Evolutionary conservation across 2,797 vertebrate species (phyloP).

Genomic region (Petrocephalus sullivani): DNA sequence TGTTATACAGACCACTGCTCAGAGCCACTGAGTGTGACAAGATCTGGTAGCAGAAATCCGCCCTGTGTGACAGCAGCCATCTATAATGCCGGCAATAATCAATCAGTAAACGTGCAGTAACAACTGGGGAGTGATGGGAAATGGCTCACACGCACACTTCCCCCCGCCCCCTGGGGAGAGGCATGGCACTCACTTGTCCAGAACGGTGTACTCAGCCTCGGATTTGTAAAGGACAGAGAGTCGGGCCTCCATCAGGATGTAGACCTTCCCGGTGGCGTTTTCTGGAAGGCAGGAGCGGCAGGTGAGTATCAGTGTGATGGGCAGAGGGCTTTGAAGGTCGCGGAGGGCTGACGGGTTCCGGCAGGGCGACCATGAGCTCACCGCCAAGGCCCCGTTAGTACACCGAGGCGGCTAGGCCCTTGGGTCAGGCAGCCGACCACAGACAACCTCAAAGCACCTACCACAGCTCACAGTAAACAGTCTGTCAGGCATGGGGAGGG

Average conservation of each 20-base stretch:
- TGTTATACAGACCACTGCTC: not conserved
- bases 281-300: conserved; percentile 56
- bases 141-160: not conserved
- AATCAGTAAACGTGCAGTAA: not conserved
- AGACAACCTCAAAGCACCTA: not conserved
- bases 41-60: not conserved
- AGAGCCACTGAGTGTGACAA: not conserved
- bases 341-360: not conserved
- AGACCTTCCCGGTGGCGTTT: conserved; percentile 65
- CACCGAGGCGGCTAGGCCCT: not conserved
- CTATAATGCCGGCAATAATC: not conserved
- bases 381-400: not conserved
- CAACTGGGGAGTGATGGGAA: not conserved
- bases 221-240: conserved; percentile 82
- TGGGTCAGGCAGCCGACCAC: not conserved
- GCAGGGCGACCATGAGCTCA: not conserved
- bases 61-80: not conserved
- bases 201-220: conserved; percentile 79
- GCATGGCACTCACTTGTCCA: conserved; percentile 77
- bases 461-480: not conserved
- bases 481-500: not conserved
- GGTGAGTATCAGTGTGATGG: not conserved
- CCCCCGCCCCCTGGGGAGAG: not conserved
- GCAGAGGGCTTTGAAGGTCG: not conserved
- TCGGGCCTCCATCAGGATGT: conserved; percentile 95